Evolutionary conservation across 1,140 invertebrate species (phyloP).

Genomic region (Drosophila ananassae): DNA sequence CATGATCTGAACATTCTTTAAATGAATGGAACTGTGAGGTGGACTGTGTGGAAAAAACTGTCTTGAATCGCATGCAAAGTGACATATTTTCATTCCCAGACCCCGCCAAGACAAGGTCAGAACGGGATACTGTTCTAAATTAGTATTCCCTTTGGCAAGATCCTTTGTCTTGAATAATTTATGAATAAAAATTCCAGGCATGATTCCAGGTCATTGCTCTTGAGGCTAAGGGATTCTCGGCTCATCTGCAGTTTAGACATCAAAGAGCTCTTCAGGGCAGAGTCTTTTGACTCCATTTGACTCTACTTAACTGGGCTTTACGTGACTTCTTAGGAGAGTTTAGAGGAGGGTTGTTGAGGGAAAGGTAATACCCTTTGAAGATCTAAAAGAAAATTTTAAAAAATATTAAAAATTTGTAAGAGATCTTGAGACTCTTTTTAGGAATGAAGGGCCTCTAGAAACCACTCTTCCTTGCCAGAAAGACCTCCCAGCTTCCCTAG

Average conservation of each 20-base stretch:
- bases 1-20: constrained; percentile 3
- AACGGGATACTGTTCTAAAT: constrained; percentile 22
- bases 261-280: constrained; percentile 15
- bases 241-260: constrained; percentile 29
- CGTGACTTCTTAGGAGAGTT: constrained; percentile 12
- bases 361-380: too few relatives aligned
- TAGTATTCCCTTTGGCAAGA: neutral
- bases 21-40: neutral
- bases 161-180: constrained; percentile 20
- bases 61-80: neutral
- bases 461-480: too few relatives aligned
- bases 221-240: neutral
- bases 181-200: constrained; percentile 10
- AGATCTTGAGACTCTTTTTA: too few relatives aligned
- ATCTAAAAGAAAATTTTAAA: too few relatives aligned
- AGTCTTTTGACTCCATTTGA: constrained; percentile 38
- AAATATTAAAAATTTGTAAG: too few relatives aligned
- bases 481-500: constrained; percentile 4
- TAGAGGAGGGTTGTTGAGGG: neutral
- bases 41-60: constrained; percentile 8
- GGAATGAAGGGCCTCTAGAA: too few relatives aligned
- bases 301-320: constrained; percentile 21
- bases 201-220: constrained; percentile 63
- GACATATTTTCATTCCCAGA: neutral
- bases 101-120: constrained; percentile 16